Evolutionary conservation across 1,140 invertebrate genomes (phyloP).

Genomic region (Hyles euphorbiae): DNA sequence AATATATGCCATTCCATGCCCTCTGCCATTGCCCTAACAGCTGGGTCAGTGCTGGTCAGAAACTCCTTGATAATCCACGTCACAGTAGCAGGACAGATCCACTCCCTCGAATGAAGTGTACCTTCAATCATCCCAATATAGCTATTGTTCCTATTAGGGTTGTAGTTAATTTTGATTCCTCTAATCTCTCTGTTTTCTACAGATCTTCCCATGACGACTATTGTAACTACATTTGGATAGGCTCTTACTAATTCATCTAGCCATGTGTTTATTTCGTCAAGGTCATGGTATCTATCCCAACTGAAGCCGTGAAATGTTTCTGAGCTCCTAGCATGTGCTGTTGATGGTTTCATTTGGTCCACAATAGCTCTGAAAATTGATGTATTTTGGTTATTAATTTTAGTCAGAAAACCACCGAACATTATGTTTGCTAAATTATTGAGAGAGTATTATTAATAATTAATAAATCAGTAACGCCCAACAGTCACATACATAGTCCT

Average conservation of each 20-base stretch:
- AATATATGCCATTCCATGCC: slow-evolving; percentile 80
- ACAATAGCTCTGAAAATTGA: slow-evolving; percentile 43
- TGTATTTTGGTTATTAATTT: neutral
- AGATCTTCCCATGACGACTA: slow-evolving; percentile 75
- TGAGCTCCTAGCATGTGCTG: neutral
- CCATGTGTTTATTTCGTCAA: slow-evolving; percentile 72
- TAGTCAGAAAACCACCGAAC: no score
- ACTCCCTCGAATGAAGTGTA: slow-evolving; percentile 86
- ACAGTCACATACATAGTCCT: no score
- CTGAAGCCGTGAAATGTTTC: slow-evolving; percentile 17
- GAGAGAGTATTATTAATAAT: no score
- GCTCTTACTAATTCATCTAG: slow-evolving; percentile 56
- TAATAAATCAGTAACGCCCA: no score
- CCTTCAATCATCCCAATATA: slow-evolving; percentile 72
- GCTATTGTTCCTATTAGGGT: slow-evolving; percentile 33
- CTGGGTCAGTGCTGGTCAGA: slow-evolving; percentile 72
- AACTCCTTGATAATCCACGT: slow-evolving; percentile 83
- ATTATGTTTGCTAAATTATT: no score
- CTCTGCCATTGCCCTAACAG: slow-evolving; percentile 74
- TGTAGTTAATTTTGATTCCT: slow-evolving; percentile 79
- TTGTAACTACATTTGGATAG: slow-evolving; percentile 66
- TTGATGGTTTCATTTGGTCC: slow-evolving; percentile 33
- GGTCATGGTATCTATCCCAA: slow-evolving; percentile 71
- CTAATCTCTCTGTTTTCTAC: slow-evolving; percentile 80
- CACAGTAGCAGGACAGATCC: slow-evolving; percentile 84